These are phyloP conservation scores for Allacma fusca DNA, from an alignment of 2,888 invertebrate genomes.

Conservation along the genomic window DNA sequence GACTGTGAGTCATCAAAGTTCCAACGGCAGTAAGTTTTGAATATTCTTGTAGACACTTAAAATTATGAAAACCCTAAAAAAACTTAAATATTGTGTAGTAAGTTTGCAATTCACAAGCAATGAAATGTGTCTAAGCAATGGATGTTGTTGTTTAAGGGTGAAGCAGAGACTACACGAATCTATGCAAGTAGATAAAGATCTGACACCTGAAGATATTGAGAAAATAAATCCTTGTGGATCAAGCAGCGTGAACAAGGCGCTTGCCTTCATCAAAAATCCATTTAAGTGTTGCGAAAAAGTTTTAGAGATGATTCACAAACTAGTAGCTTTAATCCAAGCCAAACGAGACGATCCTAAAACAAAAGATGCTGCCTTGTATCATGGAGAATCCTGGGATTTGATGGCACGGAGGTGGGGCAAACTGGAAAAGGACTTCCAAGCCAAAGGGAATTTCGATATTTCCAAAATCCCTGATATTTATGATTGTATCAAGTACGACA, in stretches of 20 bases:
- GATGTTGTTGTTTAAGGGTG: too few relatives aligned
- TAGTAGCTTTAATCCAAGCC: slow-evolving; percentile 83
- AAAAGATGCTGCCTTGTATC: slow-evolving; percentile 89
- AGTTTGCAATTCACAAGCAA: not conserved
- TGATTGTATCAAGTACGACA: slow-evolving; percentile 98
- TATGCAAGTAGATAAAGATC: slow-evolving; percentile 88
- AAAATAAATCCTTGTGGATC: slow-evolving; percentile 91
- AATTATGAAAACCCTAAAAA: too few relatives aligned
- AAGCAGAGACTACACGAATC: slow-evolving; percentile 93
- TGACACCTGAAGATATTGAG: slow-evolving; percentile 82
- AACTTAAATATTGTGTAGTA: not conserved
- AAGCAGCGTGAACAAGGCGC: slow-evolving; percentile 87
- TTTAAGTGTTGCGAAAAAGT: slow-evolving; percentile 91
- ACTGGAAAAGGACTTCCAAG: slow-evolving; percentile 96
- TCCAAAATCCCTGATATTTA: slow-evolving; percentile 99
- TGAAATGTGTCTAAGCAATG: too few relatives aligned
- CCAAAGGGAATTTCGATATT: slow-evolving; percentile 93
- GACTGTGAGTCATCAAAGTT: slow-evolving; percentile 97
- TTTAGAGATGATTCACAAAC: slow-evolving; percentile 82
- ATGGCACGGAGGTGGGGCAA: slow-evolving; percentile 98
- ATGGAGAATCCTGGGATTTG: slow-evolving; percentile 96
- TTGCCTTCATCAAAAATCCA: slow-evolving; percentile 96
- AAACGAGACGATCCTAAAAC: slow-evolving; percentile 90
- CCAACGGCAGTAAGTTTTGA: slow-evolving; percentile 82
- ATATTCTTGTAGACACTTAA: too few relatives aligned